phyloP scores from a whole-genome alignment of 2,797 vertebrate species.

The Balearica regulorum region DNA sequence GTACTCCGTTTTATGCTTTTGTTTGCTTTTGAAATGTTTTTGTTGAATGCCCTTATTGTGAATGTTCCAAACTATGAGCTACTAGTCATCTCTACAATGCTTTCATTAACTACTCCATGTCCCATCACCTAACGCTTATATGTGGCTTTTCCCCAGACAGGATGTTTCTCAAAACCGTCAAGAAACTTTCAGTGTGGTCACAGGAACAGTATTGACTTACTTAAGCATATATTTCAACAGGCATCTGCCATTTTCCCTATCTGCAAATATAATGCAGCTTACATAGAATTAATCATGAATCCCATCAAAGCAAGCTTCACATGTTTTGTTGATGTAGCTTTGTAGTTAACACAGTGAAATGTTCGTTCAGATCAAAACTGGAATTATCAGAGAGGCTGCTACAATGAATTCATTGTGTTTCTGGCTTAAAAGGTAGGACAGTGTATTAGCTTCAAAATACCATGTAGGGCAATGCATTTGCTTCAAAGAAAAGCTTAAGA shows the following conservation, averaged over 20 bases:
- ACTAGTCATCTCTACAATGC: background rate
- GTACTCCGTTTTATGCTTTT: background rate
- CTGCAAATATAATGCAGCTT: background rate
- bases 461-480: background rate
- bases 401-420: background rate
- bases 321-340: background rate
- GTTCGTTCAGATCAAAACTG: background rate
- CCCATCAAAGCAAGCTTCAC: background rate
- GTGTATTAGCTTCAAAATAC: background rate
- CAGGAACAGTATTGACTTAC: background rate
- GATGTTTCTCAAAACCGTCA: background rate
- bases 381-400: background rate
- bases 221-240: background rate
- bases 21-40: background rate
- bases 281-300: background rate
- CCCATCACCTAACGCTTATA: background rate
- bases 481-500: background rate
- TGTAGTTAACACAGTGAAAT: background rate
- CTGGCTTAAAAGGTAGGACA: background rate
- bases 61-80: background rate
- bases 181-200: background rate
- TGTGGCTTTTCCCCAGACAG: background rate
- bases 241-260: background rate
- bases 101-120: background rate
- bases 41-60: background rate